Conservation (phyloP, 2,888 invertebrate genomes). For the Synanthedon formicaeformis region DNA sequence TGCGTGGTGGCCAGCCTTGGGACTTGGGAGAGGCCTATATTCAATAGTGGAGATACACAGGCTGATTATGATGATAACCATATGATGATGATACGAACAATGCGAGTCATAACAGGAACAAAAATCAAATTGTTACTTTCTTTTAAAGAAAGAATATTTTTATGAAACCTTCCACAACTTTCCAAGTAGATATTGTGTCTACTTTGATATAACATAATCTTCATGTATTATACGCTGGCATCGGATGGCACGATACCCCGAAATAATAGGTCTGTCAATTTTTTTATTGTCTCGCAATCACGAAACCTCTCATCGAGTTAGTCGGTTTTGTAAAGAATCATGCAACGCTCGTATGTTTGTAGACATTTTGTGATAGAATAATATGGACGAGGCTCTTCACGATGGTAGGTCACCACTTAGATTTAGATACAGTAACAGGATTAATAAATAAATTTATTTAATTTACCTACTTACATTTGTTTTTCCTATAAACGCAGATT, state of each 20-base stretch:
- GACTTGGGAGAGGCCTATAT: too few relatives aligned
- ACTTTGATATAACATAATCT: too few relatives aligned
- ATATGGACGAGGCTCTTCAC: conserved; percentile 43
- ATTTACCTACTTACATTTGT: conserved; percentile 2
- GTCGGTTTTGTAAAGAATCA: conserved; percentile 23
- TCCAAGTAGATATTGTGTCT: too few relatives aligned
- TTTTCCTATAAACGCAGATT: conserved; percentile 36
- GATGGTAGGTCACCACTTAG: conserved; percentile 33
- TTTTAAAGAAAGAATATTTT: too few relatives aligned
- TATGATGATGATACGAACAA: too few relatives aligned
- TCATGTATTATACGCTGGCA: conserved; percentile 7
- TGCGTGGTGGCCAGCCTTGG: too few relatives aligned
- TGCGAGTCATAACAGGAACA: too few relatives aligned
- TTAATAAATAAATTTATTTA: conserved; percentile 1
- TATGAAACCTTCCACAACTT: too few relatives aligned
- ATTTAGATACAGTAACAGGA: not conserved
- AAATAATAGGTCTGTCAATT: conserved; percentile 53
- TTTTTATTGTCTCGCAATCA: conserved; percentile 51
- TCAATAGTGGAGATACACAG: too few relatives aligned
- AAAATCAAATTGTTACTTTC: too few relatives aligned
- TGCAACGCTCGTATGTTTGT: conserved; percentile 54
- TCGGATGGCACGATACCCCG: conserved; percentile 50
- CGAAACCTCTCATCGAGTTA: conserved; percentile 27
- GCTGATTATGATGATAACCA: too few relatives aligned
- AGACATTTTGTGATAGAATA: conserved; percentile 42